phyloP scores from a whole-genome alignment of 2,797 vertebrate genomes.

The Mallotus villosus region DNA sequence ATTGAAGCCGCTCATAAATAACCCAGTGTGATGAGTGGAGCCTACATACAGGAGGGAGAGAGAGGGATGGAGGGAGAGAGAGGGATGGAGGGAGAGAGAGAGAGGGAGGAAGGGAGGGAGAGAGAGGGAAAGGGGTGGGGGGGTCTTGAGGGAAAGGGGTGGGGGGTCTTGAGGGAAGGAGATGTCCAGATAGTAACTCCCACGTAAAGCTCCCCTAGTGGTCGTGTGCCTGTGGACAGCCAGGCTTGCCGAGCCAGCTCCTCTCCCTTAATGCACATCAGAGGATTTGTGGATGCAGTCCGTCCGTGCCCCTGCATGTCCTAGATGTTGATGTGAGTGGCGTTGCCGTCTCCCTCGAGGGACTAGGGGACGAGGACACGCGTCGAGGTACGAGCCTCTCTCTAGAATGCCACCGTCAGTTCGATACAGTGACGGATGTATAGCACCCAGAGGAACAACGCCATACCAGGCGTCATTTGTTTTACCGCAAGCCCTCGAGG shows the following conservation, averaged over 20 bases:
- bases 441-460: slow-evolving; percentile 12
- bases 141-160: neutral
- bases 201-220: slow-evolving; percentile 15
- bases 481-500: too few relatives aligned
- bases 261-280: slow-evolving; percentile 26
- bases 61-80: neutral
- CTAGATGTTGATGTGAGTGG: slow-evolving; percentile 43
- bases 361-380: slow-evolving; percentile 12
- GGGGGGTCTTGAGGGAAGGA: neutral
- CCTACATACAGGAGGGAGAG: slow-evolving; percentile 25
- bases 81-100: neutral
- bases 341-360: slow-evolving; percentile 26
- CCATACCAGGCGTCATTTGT: neutral
- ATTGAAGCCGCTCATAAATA: slow-evolving; percentile 67
- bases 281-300: neutral
- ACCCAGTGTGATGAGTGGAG: slow-evolving; percentile 59
- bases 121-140: neutral
- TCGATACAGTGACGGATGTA: slow-evolving; percentile 15
- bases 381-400: slow-evolving; percentile 33
- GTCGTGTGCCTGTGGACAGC: neutral
- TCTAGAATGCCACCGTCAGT: slow-evolving; percentile 44
- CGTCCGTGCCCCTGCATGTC: slow-evolving; percentile 24
- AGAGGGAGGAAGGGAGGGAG: neutral
- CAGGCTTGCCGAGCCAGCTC: slow-evolving; percentile 15
- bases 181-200: neutral